phyloP scores from a whole-genome alignment of 2,888 invertebrate genomes.

The Parnassius smintheus region DNA sequence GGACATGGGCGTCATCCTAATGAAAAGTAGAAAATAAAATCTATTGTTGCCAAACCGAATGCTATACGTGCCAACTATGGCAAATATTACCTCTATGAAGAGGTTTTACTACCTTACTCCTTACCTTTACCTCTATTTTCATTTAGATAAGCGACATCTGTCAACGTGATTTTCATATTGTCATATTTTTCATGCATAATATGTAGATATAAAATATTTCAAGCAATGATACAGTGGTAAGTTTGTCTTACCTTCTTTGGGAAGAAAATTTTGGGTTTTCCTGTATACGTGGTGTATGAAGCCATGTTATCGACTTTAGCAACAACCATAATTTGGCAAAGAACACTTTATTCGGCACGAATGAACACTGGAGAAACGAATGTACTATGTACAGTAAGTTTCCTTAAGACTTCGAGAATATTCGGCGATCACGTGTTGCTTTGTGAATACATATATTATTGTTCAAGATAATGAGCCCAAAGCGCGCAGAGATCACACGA shows the following conservation, averaged over 20 bases:
- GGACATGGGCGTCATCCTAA: too few relatives aligned
- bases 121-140: background rate
- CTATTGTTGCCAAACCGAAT: too few relatives aligned
- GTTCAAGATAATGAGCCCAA: slow-evolving; percentile 53
- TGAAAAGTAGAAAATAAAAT: too few relatives aligned
- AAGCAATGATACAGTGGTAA: background rate
- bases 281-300: slow-evolving; percentile 74
- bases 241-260: slow-evolving; percentile 71
- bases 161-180: background rate
- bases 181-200: too few relatives aligned
- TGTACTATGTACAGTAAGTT: slow-evolving; percentile 47
- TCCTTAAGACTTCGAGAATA: slow-evolving; percentile 65
- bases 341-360: slow-evolving; percentile 57
- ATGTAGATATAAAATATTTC: too few relatives aligned
- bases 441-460: slow-evolving; percentile 52
- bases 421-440: slow-evolving; percentile 65
- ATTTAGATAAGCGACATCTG: background rate
- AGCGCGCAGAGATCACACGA: slow-evolving; percentile 51
- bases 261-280: slow-evolving; percentile 78
- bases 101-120: too few relatives aligned
- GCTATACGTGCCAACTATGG: too few relatives aligned
- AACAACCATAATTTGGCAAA: slow-evolving; percentile 76
- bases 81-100: too few relatives aligned
- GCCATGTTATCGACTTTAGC: slow-evolving; percentile 77
- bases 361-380: slow-evolving; percentile 57